These are phyloP conservation scores for Zenarchopterus dispar DNA, from an alignment of 2,797 vertebrate genomes.

Conservation along the genomic window DNA sequence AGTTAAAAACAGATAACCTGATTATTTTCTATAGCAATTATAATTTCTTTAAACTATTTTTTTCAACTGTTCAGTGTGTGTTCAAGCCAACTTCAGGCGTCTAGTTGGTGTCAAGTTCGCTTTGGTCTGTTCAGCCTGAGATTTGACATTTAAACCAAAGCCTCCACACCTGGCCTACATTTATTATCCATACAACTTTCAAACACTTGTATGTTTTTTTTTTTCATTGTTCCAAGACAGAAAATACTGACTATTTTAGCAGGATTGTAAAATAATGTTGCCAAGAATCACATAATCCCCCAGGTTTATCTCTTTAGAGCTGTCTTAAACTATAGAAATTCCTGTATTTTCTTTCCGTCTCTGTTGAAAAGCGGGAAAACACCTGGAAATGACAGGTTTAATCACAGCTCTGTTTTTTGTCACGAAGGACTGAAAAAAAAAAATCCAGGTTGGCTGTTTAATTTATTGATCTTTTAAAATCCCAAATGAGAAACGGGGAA, in stretches of 20 bases:
- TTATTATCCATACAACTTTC: constrained; percentile 2
- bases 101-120: constrained; percentile 58
- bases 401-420: constrained; percentile 36
- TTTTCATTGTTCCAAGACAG: too few species aligned
- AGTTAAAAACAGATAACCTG: background rate
- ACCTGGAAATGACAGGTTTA: constrained; percentile 56
- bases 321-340: constrained; percentile 3
- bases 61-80: background rate
- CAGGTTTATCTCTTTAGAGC: constrained; percentile 1
- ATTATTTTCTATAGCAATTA: too few species aligned
- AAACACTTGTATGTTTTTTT: too few species aligned
- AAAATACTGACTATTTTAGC: background rate
- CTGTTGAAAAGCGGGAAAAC: constrained; percentile 45
- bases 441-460: constrained; percentile 15
- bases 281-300: background rate
- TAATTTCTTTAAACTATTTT: too few species aligned
- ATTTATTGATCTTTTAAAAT: constrained; percentile 50
- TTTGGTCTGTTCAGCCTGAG: constrained; percentile 29
- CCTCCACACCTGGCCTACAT: constrained; percentile 16
- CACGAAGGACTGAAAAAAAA: constrained; percentile 7
- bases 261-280: background rate
- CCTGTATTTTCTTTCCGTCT: background rate
- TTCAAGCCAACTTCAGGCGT: constrained; percentile 43
- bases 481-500: constrained; percentile 27
- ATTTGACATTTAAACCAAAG: constrained; percentile 44